Evolutionary conservation across 1,140 invertebrate species (phyloP).

Genomic region (Halictus rubicundus): DNA sequence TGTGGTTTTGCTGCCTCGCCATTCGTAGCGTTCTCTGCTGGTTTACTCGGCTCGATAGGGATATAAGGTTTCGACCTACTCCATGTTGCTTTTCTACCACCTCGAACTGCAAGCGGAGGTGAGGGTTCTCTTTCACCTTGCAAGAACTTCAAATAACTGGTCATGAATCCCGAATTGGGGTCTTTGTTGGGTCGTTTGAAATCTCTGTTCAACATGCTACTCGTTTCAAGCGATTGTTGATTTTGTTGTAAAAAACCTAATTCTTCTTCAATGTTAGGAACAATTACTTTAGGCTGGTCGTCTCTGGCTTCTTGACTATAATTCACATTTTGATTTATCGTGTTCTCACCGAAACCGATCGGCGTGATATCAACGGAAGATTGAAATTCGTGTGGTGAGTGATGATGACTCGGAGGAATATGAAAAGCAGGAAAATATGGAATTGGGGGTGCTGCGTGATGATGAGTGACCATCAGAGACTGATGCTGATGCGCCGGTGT

Average conservation of each 20-base stretch:
- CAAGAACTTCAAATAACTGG: slow-evolving; percentile 91
- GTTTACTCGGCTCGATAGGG: slow-evolving; percentile 65
- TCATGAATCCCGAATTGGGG: slow-evolving; percentile 89
- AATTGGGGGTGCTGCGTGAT: slow-evolving; percentile 81
- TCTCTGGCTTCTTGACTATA: slow-evolving; percentile 76
- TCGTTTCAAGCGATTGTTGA: slow-evolving; percentile 53
- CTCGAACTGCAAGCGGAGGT: slow-evolving; percentile 85
- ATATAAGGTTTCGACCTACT: slow-evolving; percentile 80
- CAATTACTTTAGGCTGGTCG: slow-evolving; percentile 89
- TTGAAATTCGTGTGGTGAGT: slow-evolving; percentile 84
- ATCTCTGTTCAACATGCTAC: slow-evolving; percentile 63
- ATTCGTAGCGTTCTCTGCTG: slow-evolving; percentile 56
- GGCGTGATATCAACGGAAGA: slow-evolving; percentile 85
- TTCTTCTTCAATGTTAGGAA: slow-evolving; percentile 92
- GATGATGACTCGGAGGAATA: slow-evolving; percentile 77
- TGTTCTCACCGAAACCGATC: slow-evolving; percentile 75
- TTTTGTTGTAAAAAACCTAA: slow-evolving; percentile 85
- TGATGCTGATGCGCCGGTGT: slow-evolving; percentile 83
- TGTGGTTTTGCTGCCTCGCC: slow-evolving; percentile 54
- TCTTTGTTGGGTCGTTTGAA: slow-evolving; percentile 82
- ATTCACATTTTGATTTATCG: slow-evolving; percentile 54
- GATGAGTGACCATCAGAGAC: slow-evolving; percentile 84
- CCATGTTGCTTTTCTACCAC: slow-evolving; percentile 85
- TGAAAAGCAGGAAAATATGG: slow-evolving; percentile 87
- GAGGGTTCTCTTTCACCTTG: slow-evolving; percentile 90